Percentiles rank a stretch among this genome's conserved stretches.
phyloP scores from a whole-genome alignment of 2,113 vertebrate genomes.

The Rhipidura dahli region DNA sequence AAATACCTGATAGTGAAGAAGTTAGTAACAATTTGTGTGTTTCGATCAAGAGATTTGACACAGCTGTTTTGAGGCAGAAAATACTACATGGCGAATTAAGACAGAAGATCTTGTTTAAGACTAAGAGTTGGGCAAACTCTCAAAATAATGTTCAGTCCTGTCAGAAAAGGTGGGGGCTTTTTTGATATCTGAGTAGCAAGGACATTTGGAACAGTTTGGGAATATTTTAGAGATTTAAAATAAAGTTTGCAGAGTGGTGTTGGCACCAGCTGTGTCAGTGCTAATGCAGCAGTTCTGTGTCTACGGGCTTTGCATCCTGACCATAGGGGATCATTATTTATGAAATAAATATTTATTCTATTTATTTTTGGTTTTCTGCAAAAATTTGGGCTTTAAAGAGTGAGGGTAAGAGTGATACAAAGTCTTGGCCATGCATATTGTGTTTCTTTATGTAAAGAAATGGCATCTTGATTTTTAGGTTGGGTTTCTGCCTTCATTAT shows the following conservation, averaged over 20 bases:
- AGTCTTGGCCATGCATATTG: not conserved
- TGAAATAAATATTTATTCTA: no score
- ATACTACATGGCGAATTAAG: not conserved
- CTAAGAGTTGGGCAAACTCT: not conserved
- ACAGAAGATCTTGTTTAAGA: not conserved
- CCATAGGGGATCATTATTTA: not conserved
- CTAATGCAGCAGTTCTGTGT: not conserved
- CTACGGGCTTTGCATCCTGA: not conserved
- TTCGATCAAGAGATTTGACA: slow-evolving; percentile 3
- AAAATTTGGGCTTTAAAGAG: not conserved
- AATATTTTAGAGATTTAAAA: not conserved
- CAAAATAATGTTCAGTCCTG: not conserved
- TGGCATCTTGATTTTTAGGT: not conserved
- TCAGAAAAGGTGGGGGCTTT: not conserved
- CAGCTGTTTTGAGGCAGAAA: not conserved
- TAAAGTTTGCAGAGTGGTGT: not conserved
- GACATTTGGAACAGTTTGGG: not conserved
- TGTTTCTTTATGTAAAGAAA: not conserved
- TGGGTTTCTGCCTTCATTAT: not conserved
- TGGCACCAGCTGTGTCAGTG: not conserved
- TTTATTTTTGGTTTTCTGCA: not conserved
- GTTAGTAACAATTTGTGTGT: not conserved
- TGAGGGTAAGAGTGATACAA: not conserved
- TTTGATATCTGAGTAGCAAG: not conserved
- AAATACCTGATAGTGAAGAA: not conserved